Conservation (phyloP, 2,888 invertebrate genomes). For the Nezara viridula region DNA sequence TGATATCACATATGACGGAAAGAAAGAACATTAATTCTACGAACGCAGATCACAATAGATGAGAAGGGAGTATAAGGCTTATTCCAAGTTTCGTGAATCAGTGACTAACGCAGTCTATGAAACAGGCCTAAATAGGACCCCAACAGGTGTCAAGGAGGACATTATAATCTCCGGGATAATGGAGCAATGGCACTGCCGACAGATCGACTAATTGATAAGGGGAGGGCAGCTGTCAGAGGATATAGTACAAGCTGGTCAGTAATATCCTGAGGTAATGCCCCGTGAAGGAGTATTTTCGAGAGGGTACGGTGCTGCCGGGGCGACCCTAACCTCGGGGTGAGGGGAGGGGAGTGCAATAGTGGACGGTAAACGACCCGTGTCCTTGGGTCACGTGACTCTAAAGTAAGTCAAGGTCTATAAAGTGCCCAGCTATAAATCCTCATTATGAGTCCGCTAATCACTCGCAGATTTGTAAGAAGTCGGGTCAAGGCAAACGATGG, state of each 20-base stretch:
- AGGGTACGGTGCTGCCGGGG: neutral
- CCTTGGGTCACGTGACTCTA: neutral
- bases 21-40: too few species aligned
- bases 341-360: neutral
- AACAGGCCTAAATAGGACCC: neutral
- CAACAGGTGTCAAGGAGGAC: neutral
- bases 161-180: neutral
- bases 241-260: slow-evolving; percentile 32
- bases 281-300: slow-evolving; percentile 19
- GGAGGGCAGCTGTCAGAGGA: neutral
- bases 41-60: too few species aligned
- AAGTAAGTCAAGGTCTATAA: slow-evolving; percentile 11
- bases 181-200: neutral
- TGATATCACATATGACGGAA: too few species aligned
- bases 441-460: neutral
- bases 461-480: neutral
- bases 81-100: neutral
- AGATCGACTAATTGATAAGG: slow-evolving; percentile 25
- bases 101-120: neutral
- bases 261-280: slow-evolving; percentile 5
- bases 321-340: neutral
- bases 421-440: neutral
- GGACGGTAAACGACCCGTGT: neutral
- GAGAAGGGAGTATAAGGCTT: too few species aligned
- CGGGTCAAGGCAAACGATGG: neutral